These are phyloP conservation scores for Xylocampa areola DNA, from an alignment of 2,888 invertebrate genomes.

Conservation along the genomic window DNA sequence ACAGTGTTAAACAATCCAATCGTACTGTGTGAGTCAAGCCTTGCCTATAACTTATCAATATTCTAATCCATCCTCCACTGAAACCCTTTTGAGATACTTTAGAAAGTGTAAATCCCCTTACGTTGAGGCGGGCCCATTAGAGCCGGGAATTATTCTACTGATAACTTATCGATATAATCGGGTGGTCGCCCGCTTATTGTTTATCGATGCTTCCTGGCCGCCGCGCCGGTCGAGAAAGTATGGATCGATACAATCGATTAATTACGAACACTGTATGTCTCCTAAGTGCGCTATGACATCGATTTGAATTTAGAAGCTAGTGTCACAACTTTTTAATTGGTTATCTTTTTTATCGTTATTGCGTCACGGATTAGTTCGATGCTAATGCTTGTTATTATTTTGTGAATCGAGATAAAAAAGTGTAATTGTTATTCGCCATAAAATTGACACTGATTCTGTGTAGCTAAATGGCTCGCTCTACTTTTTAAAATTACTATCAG, in stretches of 20 bases:
- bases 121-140: slow-evolving; percentile 84
- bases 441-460: slow-evolving; percentile 8
- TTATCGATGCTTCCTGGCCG: slow-evolving; percentile 81
- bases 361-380: slow-evolving; percentile 45
- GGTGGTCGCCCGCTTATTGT: slow-evolving; percentile 84
- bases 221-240: slow-evolving; percentile 75
- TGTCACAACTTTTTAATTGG: slow-evolving; percentile 53
- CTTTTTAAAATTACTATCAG: slow-evolving; percentile 9
- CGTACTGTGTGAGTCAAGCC: slow-evolving; percentile 38
- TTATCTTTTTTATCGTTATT: slow-evolving; percentile 42
- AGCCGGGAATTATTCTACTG: slow-evolving; percentile 79
- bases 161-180: slow-evolving; percentile 87
- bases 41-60: slow-evolving; percentile 75
- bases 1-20: slow-evolving; percentile 1
- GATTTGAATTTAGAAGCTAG: slow-evolving; percentile 64
- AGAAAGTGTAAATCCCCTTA: slow-evolving; percentile 88
- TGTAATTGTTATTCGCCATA: slow-evolving; percentile 5
- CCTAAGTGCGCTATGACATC: slow-evolving; percentile 82
- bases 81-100: slow-evolving; percentile 81
- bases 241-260: slow-evolving; percentile 82
- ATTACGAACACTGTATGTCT: slow-evolving; percentile 80
- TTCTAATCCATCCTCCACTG: slow-evolving; percentile 82
- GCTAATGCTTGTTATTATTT: slow-evolving; percentile 19
- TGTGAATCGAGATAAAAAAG: slow-evolving; percentile 7
- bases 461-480: slow-evolving; percentile 22